A percentile compares a stretch with the other conserved stretches of the same genome.
phyloP scores from a whole-genome alignment of 2,113 vertebrate genomes.

The Pituophis catenifer region DNA sequence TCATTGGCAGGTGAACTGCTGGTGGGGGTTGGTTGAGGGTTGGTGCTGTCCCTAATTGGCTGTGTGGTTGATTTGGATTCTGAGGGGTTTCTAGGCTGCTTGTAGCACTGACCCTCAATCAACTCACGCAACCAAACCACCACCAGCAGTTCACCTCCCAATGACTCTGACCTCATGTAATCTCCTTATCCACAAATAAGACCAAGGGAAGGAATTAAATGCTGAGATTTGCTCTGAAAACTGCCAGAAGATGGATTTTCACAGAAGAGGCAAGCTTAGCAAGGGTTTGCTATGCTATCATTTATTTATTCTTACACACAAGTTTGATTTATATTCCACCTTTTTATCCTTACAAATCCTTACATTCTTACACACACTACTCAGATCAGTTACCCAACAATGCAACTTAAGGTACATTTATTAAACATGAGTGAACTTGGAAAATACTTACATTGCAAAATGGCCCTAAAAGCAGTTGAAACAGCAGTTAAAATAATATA shows the following conservation, averaged over 20 bases:
- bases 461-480: background rate
- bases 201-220: background rate
- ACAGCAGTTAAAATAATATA: background rate
- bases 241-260: background rate
- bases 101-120: too few species aligned
- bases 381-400: background rate
- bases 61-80: too few species aligned
- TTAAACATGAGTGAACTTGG: background rate
- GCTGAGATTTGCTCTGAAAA: background rate
- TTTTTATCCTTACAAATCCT: background rate
- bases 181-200: background rate
- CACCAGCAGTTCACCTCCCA: too few species aligned
- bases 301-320: background rate
- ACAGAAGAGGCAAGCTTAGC: background rate
- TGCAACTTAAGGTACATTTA: background rate
- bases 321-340: background rate
- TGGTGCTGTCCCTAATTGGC: too few species aligned
- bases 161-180: too few species aligned
- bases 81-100: too few species aligned
- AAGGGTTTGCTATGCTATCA: fast-evolving
- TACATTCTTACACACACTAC: background rate
- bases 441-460: background rate
- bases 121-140: too few species aligned
- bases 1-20: too few species aligned
- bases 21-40: too few species aligned